Evolutionary conservation across 2,888 invertebrate species (phyloP), one percentile per base, ranked within the genome.

Genomic region (Philaethria dido): DNA sequence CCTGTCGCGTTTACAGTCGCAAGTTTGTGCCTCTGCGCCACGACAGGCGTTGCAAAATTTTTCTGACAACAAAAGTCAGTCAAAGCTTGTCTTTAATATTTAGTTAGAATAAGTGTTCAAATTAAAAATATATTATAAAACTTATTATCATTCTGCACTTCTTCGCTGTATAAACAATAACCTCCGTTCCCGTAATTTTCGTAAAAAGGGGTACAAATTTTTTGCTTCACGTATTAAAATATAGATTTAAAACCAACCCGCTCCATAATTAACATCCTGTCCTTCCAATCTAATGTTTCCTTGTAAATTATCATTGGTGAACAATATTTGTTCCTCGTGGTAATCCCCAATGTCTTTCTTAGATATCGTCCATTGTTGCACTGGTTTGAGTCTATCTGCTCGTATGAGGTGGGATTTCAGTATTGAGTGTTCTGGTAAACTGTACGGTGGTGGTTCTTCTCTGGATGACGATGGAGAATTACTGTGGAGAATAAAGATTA

Each of bases 361-460:
- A 0, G 89, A 89, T 64, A 93, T 93, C 0, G 93, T 93, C 93
- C 93, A 93, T 60, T 92, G 92, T 16, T 90, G 89, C 22, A 87
- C 73, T 0, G 86, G 85, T 50, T 87, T 87, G 39, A 84, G 73
- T 1, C 84, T 71, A 13, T 85, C 85, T 2, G 81, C 71, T 0
- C 89, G 78, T 9, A 88, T 86, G 3, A 93, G 82, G 66, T 93
- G 93, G 0, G 92, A 88, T 70, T 93, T 93, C 11, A 93, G 84
- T 64, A 93, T 93, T 0, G 93, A 93, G 65, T 90, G 91, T 64
- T 88, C 88, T 0, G 87, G 83, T 1, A 84, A 74, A n/a, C 83
- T 82, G 80, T 91, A 90, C 0, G 91, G 92, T 0, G 92, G 89
- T 0, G 87, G 88, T 18, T 84, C 85, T 1, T 81, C 83, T 0